phyloP scores from a whole-genome alignment of 2,797 vertebrate genomes.

The Rachycentron canadum region DNA sequence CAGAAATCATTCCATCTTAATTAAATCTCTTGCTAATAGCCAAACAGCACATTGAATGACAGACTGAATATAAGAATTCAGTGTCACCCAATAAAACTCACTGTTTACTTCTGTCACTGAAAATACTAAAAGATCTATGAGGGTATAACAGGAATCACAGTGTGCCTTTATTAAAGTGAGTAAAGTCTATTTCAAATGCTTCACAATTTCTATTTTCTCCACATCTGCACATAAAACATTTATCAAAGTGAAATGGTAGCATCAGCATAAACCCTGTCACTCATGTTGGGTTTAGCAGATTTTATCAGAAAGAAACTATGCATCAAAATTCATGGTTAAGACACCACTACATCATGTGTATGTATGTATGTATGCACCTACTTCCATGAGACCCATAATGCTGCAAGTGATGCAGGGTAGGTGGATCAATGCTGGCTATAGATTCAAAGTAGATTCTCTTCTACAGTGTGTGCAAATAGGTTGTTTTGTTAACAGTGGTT shows the following conservation, averaged over 20 bases:
- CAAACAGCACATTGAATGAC: background rate
- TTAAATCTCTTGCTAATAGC: constrained; percentile 1
- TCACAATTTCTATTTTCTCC: background rate
- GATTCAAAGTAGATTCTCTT: background rate
- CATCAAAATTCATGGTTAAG: background rate
- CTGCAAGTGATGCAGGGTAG: background rate
- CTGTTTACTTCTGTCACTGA: background rate
- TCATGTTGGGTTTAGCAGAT: background rate
- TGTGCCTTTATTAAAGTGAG: background rate
- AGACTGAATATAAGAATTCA: background rate
- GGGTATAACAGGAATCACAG: background rate
- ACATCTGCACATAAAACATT: background rate
- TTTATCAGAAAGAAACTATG: background rate
- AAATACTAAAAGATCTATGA: background rate
- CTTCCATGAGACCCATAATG: background rate
- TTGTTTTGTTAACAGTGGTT: background rate
- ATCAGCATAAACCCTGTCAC: background rate
- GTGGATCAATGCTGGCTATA: background rate
- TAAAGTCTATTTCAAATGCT: background rate
- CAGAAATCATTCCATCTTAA: background rate
- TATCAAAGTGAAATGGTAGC: background rate
- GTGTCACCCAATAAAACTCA: background rate
- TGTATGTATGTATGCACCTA: background rate
- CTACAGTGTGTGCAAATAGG: background rate
- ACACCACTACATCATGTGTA: background rate